Base-by-base conservation (phyloP, 2,797 vertebrate species). In the Myotis findleyi region DNA sequence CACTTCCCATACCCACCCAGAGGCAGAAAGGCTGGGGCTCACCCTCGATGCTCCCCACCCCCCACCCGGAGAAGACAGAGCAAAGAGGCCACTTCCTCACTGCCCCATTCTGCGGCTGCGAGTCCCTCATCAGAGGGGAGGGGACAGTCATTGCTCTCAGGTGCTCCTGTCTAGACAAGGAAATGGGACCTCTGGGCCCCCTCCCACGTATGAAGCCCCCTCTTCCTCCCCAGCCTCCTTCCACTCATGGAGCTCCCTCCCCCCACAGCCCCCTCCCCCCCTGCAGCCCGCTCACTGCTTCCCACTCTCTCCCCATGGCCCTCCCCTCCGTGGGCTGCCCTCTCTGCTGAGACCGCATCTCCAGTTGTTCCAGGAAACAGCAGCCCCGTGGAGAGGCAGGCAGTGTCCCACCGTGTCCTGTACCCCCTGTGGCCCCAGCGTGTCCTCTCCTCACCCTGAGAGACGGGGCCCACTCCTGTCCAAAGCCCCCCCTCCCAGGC, bases 171-270 rank as follows among this genome's bases (percentile, higher is more conserved):
- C 62, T 41, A 30, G 79, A 36, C 64, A n/a, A 27, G 73, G 33
- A 77, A 53, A 66, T 38, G 44, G 3, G 47, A 51, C 51, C 68
- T 49, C 66, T 5, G 21, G 51, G n/a, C 21, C 30, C 17, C 27
- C 33, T 83, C 16, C 30, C 18, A n/a, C 25, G 76, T 41, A 44
- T 20, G 12, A 30, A 33, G 12, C 3, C 13, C 16, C 41, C 30
- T 8, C 27, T 69, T 20, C 23, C 51, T 16, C 13, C 38, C n/a
- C 33, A 36, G 62, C 14, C 2, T 13, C 64, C 38, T 51, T 89
- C 59, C 3, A 3, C 16, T 57, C 21, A 14, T 2, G 0, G 49
- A 53, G 18, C 23, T 20, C 10, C n/a, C 33, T 41, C n/a, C 14
- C 21, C 16, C 44, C 30, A 25, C 14, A 25, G 13, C n/a, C 13